Evolutionary conservation across 2,888 invertebrate genomes (phyloP).

Genomic region (Phrixothrix hirtus): DNA sequence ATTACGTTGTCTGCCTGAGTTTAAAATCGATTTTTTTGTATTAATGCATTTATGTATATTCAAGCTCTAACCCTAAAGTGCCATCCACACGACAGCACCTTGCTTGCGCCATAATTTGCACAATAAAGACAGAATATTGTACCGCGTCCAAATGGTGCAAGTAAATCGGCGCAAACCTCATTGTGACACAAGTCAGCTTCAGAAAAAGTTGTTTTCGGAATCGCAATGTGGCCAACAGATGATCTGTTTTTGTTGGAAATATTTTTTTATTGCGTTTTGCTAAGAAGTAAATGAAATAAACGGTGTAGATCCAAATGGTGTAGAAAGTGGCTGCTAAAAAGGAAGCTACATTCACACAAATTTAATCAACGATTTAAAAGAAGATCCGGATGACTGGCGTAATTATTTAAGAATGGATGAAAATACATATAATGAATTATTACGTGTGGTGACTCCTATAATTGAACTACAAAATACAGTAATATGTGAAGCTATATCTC

Average conservation of each 20-base stretch:
- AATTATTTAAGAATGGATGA: too few relatives aligned
- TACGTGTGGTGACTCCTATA: not conserved
- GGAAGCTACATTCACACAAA: too few relatives aligned
- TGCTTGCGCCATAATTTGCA: not conserved
- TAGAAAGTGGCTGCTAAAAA: not conserved
- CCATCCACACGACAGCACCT: not conserved
- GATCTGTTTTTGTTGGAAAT: not conserved
- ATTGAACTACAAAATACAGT: not conserved
- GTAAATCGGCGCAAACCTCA: not conserved
- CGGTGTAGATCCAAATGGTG: not conserved
- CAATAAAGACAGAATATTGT: not conserved
- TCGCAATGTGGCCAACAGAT: not conserved
- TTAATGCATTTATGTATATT: too few relatives aligned
- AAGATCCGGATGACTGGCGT: not conserved
- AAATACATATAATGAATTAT: not conserved
- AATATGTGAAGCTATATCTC: too few relatives aligned
- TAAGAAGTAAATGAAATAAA: too few relatives aligned
- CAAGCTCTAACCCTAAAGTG: too few relatives aligned
- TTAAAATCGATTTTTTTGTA: too few relatives aligned
- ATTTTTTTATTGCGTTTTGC: too few relatives aligned
- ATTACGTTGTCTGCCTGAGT: too few relatives aligned
- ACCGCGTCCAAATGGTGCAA: not conserved
- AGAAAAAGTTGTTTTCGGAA: too few relatives aligned
- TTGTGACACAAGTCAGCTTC: too few relatives aligned
- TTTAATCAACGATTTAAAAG: not conserved